These are phyloP conservation scores for Sinocyclocheilus anophthalmus DNA, from an alignment of 2,113 vertebrate species.

Conservation along the genomic window DNA sequence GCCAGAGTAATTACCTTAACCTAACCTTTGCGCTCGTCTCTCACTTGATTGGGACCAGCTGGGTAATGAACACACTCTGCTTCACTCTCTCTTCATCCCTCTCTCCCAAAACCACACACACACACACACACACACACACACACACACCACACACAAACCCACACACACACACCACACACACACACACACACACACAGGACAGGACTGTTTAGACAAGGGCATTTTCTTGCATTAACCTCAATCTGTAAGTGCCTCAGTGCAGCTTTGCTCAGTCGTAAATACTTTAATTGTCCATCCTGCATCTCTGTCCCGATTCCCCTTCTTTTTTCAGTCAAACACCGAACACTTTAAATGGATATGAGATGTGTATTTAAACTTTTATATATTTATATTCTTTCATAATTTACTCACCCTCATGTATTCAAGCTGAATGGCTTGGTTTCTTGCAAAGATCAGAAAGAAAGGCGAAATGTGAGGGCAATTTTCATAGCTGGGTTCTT, in stretches of 20 bases:
- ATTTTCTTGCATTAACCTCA: constrained; percentile 34
- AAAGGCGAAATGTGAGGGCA: background rate
- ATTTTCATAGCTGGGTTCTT: background rate
- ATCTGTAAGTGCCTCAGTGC: constrained; percentile 22
- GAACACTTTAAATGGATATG: background rate
- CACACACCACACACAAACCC: background rate
- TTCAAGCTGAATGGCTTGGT: background rate
- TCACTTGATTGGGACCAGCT: constrained; percentile 45
- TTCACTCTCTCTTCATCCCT: background rate
- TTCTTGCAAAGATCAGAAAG: background rate
- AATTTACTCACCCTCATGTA: background rate
- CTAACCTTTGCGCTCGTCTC: constrained; percentile 46
- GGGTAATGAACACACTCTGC: constrained; percentile 17
- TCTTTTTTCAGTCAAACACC: background rate
- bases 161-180: background rate
- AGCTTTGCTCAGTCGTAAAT: constrained; percentile 35
- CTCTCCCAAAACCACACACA: background rate
- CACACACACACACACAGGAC: no score
- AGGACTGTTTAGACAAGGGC: constrained; percentile 25
- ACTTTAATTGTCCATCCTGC: constrained; percentile 26
- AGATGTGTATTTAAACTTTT: background rate
- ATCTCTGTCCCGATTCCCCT: background rate
- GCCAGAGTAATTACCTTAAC: constrained; percentile 53
- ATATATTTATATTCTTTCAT: background rate
- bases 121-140: no score